A percentile compares a stretch with the other conserved stretches of the same genome.
Conservation (phyloP, 1,140 invertebrate species). For the Glossosoma conforme region DNA sequence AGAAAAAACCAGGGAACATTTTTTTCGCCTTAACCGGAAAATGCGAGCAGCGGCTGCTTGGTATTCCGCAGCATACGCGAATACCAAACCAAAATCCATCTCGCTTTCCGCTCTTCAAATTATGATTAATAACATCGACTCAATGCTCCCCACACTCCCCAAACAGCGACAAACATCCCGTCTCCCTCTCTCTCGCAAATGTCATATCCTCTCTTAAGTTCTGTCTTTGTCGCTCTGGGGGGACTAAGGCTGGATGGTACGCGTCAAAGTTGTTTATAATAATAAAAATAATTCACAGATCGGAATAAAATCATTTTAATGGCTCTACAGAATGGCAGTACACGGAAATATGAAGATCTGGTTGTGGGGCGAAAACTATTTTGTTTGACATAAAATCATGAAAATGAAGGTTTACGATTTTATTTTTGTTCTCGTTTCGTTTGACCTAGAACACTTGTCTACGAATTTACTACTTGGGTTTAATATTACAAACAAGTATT, state of each 20-base stretch:
- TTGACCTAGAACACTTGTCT: too few species aligned
- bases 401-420: too few species aligned
- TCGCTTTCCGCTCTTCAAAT: constrained; percentile 32
- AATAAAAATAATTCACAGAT: constrained; percentile 28
- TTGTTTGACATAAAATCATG: too few species aligned
- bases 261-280: constrained; percentile 27
- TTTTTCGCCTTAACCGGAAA: constrained; percentile 8
- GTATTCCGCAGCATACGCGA: constrained; percentile 28
- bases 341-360: too few species aligned
- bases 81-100: constrained; percentile 32
- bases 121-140: constrained; percentile 32
- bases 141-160: constrained; percentile 17
- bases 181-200: constrained; percentile 4
- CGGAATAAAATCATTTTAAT: constrained; percentile 25
- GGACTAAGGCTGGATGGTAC: constrained; percentile 13
- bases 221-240: constrained; percentile 7
- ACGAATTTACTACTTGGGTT: too few species aligned
- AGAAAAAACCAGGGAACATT: background rate
- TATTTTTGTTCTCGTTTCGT: too few species aligned
- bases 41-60: constrained; percentile 24
- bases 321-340: too few species aligned
- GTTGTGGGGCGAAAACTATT: too few species aligned
- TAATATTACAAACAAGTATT: too few species aligned
- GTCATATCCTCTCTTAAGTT: background rate
- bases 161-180: background rate